Evolutionary conservation across 1,140 invertebrate genomes (phyloP), one percentile per base, ranked within the genome.

Genomic region (Hermetia illucens): DNA sequence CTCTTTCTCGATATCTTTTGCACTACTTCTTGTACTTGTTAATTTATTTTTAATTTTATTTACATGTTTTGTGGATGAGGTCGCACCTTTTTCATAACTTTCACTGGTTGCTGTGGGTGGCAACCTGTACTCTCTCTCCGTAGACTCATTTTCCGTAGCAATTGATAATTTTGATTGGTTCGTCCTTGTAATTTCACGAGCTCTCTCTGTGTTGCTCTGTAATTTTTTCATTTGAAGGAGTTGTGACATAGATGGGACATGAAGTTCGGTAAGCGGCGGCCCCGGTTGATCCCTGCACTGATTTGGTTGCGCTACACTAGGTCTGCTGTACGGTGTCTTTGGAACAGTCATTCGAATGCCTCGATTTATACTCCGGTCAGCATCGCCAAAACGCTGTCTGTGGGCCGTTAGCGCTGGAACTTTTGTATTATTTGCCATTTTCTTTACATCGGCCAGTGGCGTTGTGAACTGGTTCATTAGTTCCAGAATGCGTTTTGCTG

Each of bases 391-490:
- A 18, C 47, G 43, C 19, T 39, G 47, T 47, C 17, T 51, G 47
- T 20, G 51, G 44, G 18, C 49, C 42, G 34, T 45, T 46, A 33
- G 53, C 2, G 21, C 18, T 34, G 42, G 35, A 18, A 37, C 46
- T 35, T 48, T 55, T 21, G 55, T 44, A 16, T 47, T 51, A 34
- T 48, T 58, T n/a, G 77, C 74, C 50, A 81, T 77, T 46, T 77
- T 75, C 47, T 72, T 77, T 16, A 72, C 78, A 51, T 82, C 77
- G n/a, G 65, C 66, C 36, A 82, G 58, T 2, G 81, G 77, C 2
- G 79, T 79, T 0, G 77, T 75, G 51, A 77, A 82, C 40, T 78
- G 70, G 51, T 82, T 77, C 18, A 86, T 54, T 21, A 82, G 64
- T 43, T 80, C 72, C 39, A 83, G 58, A 39, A 85, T 78, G 41